These are phyloP conservation scores for Apis florea DNA, from an alignment of 1,140 invertebrate genomes.

Conservation along the genomic window DNA sequence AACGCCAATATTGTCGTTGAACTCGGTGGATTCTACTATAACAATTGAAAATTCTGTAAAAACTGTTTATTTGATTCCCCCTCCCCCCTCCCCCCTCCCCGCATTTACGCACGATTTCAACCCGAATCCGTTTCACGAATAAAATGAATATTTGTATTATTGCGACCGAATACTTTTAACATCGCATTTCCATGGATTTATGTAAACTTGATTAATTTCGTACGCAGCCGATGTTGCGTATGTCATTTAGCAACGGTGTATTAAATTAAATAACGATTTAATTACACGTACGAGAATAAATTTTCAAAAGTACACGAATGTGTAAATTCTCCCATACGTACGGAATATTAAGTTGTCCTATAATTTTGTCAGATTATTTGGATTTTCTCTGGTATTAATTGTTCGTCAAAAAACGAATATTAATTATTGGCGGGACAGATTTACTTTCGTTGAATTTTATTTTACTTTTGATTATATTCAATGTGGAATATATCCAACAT, in stretches of 20 bases:
- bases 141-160: background rate
- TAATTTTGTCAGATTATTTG: background rate
- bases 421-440: background rate
- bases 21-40: too few relatives aligned
- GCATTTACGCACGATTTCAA: background rate
- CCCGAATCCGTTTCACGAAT: background rate
- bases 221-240: background rate
- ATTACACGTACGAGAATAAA: slow-evolving; percentile 3
- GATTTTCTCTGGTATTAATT: background rate
- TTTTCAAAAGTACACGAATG: background rate
- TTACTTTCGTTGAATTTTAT: background rate
- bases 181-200: background rate
- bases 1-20: background rate
- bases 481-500: background rate
- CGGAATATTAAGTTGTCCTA: background rate
- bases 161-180: background rate
- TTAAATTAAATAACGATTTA: background rate
- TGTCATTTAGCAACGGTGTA: background rate
- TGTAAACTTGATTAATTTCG: background rate
- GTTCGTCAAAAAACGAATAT: background rate
- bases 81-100: too few relatives aligned
- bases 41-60: background rate
- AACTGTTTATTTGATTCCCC: background rate
- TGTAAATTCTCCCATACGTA: background rate
- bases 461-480: background rate